A percentile compares a stretch with the other conserved stretches of the same genome.
These are phyloP conservation scores for Xanthia icteritia DNA, from an alignment of 2,888 invertebrate genomes.

Conservation along the genomic window DNA sequence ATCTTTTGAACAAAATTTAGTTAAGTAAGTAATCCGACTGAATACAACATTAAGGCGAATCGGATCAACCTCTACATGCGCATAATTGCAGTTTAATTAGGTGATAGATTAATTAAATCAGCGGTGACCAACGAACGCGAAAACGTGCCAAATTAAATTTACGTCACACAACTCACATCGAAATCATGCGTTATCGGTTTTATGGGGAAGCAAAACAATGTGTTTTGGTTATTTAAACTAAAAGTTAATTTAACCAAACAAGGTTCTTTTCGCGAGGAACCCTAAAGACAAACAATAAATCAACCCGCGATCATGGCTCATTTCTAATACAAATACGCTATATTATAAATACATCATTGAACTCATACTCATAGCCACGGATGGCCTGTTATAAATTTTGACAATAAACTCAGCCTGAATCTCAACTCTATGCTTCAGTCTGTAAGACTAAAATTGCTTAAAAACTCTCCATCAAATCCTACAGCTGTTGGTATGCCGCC, in stretches of 20 bases:
- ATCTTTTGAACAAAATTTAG: no score
- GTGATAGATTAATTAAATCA: conserved; percentile 25
- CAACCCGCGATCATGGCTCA: conserved; percentile 49
- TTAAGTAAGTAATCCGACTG: no score
- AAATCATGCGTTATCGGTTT: background rate
- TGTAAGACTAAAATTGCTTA: conserved; percentile 41
- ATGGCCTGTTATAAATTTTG: conserved; percentile 55
- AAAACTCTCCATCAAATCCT: conserved; percentile 37
- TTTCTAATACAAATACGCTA: conserved; percentile 56
- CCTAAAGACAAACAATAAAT: conserved; percentile 53
- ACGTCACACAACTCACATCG: conserved; percentile 16
- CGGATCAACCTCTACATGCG: background rate
- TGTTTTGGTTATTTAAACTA: background rate
- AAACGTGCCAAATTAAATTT: conserved; percentile 42
- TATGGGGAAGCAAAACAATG: background rate
- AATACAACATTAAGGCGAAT: background rate
- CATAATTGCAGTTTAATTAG: conserved; percentile 26
- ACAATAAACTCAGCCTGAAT: conserved; percentile 26
- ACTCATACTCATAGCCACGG: conserved; percentile 53
- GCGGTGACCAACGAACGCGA: conserved; percentile 2
- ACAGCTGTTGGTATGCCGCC: conserved; percentile 64
- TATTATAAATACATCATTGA: conserved; percentile 61
- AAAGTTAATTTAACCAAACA: background rate
- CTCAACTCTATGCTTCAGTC: conserved; percentile 21
- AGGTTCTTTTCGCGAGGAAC: conserved; percentile 16